Evolutionary conservation across 1,140 invertebrate species (phyloP), one percentile per base, ranked within the genome.

Genomic region (Caenorhabditis remanei): DNA sequence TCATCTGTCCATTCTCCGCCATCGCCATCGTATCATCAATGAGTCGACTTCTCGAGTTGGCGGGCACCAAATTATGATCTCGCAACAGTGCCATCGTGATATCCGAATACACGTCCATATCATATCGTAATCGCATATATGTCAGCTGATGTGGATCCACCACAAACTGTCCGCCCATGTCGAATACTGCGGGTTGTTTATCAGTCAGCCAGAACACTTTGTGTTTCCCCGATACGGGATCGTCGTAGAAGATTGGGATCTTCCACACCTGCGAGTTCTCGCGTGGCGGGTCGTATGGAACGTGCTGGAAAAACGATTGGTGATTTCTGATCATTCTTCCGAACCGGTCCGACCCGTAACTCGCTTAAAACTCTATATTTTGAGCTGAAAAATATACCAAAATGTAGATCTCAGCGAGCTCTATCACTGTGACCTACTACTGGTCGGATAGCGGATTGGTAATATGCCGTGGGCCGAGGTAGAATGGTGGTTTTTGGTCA

Each of bases 131-230:
- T 53, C 71, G 13, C 71, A 79, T 79, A 79, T 79, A 79, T 46
- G 71, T 79, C 71, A 79, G 71, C 71, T 79, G 71, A 79, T 79
- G 71, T 11, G 71, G 71, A 79, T 79, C 71, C 43, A 79, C 71
- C 4, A 79, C 71, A 14, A 13, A n/a, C 46, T 50, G 46, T 32
- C 71, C 71, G 24, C 46, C 71, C 71, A 79, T 79, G 24, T 79
- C 71, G 24, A 79, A 79, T 24, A 79, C 71, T 53, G n/a, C 13
- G 4, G 71, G 71, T 11, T 50, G 71, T 14, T 48, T 79, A 79
- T 79, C 71, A 79, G 71, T 79, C 46, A 79, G 14, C 71, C 71
- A 79, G 46, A 79, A 79, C 46, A 79, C 71, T 79, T 79, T 79
- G 19, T 79, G 71, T 50, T 79, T 79, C 24, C 13, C 40, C 6